These are phyloP conservation scores for Neosalanx taihuensis DNA, from an alignment of 2,797 vertebrate genomes.

Conservation along the genomic window DNA sequence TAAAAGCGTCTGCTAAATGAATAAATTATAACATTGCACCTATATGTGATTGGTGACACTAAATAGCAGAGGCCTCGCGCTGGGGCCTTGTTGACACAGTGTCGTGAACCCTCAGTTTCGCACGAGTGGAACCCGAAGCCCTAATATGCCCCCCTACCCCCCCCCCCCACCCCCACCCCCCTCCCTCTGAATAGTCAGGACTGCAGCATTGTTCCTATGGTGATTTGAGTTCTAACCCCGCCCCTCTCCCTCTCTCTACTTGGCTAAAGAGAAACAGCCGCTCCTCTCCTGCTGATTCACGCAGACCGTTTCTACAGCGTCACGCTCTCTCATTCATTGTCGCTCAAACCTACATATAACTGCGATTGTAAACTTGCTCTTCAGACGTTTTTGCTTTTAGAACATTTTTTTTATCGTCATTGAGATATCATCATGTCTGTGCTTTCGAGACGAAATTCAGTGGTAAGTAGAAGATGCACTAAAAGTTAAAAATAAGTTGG, in stretches of 20 bases:
- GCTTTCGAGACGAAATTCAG: slow-evolving; percentile 60
- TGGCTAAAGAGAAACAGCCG: slow-evolving; percentile 29
- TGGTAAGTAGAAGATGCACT: slow-evolving; percentile 58
- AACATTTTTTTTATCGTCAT: not conserved
- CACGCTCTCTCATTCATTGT: slow-evolving; percentile 60
- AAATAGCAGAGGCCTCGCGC: not conserved
- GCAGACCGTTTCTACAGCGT: slow-evolving; percentile 35
- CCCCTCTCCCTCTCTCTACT: not conserved
- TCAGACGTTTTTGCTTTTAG: slow-evolving; percentile 21
- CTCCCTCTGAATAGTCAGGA: slow-evolving; percentile 26
- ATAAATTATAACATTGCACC: not conserved
- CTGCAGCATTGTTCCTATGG: slow-evolving; percentile 46
- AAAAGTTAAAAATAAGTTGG: not conserved
- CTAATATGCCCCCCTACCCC: slow-evolving; percentile 10
- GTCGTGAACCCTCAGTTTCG: not conserved
- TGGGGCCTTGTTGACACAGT: not conserved
- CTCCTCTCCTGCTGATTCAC: slow-evolving; percentile 52
- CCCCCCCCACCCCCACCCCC: slow-evolving; percentile 7
- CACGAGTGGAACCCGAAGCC: not conserved
- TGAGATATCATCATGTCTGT: slow-evolving; percentile 39
- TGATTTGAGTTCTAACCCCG: slow-evolving; percentile 30
- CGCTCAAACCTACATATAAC: slow-evolving; percentile 9
- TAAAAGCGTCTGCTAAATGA: not conserved
- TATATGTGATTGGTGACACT: not conserved
- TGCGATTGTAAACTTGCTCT: slow-evolving; percentile 41